Conservation (phyloP, 2,888 invertebrate genomes). For the Macroteleia sp. region DNA sequence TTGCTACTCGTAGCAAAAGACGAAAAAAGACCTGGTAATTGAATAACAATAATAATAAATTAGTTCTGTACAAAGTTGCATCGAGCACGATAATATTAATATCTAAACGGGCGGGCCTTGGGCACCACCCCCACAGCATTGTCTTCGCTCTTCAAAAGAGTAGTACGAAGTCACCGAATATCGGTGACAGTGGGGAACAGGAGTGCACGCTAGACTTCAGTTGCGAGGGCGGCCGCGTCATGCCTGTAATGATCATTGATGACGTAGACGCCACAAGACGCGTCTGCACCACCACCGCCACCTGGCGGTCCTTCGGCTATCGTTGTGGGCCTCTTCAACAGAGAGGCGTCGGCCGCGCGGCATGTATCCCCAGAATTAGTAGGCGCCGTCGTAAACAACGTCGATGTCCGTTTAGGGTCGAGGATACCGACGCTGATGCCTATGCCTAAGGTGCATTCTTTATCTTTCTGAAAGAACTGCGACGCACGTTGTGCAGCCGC, state of each 20-base stretch:
- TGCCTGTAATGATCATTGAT: conserved; percentile 90
- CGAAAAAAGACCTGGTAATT: conserved; percentile 72
- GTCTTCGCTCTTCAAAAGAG: conserved; percentile 47
- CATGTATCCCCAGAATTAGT: conserved; percentile 71
- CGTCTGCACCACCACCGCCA: conserved; percentile 64
- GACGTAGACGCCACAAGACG: conserved; percentile 88
- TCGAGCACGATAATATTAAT: conserved; percentile 80
- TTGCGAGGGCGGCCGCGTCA: conserved; percentile 88
- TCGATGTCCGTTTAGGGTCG: conserved; percentile 84
- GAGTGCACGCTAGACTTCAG: conserved; percentile 88
- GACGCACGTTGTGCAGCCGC: conserved; percentile 86
- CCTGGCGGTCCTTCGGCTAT: conserved; percentile 74
- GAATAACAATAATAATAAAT: conserved; percentile 79
- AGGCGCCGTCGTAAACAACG: conserved; percentile 74
- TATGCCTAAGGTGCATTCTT: conserved; percentile 80
- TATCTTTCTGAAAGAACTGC: conserved; percentile 85
- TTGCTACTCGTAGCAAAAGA: conserved; percentile 75
- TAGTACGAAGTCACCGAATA: conserved; percentile 31
- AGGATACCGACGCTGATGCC: conserved; percentile 81
- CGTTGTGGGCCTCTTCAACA: conserved; percentile 88
- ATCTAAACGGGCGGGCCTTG: conserved; percentile 73
- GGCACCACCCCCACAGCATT: conserved; percentile 76
- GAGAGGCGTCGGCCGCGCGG: conserved; percentile 86
- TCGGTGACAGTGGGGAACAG: conserved; percentile 9
- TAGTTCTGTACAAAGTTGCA: conserved; percentile 83